Evolutionary conservation across 1,140 invertebrate genomes (phyloP), one percentile per base, ranked within the genome.

Genomic region (Tetramorium simillimum): DNA sequence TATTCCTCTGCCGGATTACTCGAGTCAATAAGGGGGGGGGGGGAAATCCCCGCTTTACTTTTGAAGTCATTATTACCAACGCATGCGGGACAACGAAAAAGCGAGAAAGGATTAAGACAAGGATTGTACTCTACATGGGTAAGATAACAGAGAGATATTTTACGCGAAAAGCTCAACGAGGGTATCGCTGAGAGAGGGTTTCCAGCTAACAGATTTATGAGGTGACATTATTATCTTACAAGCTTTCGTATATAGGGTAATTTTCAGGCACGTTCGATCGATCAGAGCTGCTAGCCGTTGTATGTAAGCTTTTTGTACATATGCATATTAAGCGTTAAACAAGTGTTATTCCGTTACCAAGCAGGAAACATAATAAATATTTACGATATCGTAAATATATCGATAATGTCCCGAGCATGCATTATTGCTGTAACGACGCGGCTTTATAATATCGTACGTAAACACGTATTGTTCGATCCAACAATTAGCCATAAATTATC

Each of bases 401-500:
- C 46, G 21, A 62, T 84, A 84, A 84, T 73, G 40, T 58, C 40
- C n/a, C 9, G 10, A 62, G n/a, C 53, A 60, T 84, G 28, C 69
- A 49, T 84, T 75, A 75, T 70, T 58, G 80, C 16, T 73, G 51
- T 46, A 73, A 84, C 53, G 40, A 84, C 56, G 28, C 14, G 14
- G 80, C 80, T 84, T 84, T 75, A 84, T 84, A 84, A 84, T 75
- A 62, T 75, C 7, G 53, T n/a, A 62, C 53, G 28, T 84, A 84
- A 84, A 84, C 69, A 84, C 28, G 58, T 75, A 84, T 84, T 84
- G 80, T 84, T 62, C 56, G 53, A 73, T 46, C 40, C 69, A 75
- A 75, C 53, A 84, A 84, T 84, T 84, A 84, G 56, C 40, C 49
- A 84, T 84, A 84, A 84, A 84, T 84, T 84, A 84, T 73, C 56